Evolutionary conservation across 2,888 invertebrate genomes (phyloP).

Genomic region (Acutogordius australiensis): DNA sequence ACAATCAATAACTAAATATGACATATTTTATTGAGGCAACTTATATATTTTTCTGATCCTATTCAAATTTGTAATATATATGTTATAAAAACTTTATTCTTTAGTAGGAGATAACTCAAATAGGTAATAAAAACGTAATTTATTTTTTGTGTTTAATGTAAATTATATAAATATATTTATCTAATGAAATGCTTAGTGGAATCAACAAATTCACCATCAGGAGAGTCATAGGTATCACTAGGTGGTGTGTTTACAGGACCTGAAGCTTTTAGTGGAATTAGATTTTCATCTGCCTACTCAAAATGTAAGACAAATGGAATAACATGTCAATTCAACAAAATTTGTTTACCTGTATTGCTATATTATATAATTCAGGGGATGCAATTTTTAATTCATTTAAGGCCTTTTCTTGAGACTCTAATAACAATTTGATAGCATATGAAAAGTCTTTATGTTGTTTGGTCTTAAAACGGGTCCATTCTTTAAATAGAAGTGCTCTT

Average conservation of each 20-base stretch:
- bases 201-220: conserved; percentile 66
- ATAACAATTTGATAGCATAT: conserved; percentile 37
- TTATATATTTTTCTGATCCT: too few relatives aligned
- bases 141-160: too few relatives aligned
- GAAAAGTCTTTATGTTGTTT: conserved; percentile 36
- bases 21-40: too few relatives aligned
- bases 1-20: too few relatives aligned
- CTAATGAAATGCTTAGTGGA: conserved; percentile 46
- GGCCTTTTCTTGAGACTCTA: conserved; percentile 42
- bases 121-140: too few relatives aligned
- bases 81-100: too few relatives aligned
- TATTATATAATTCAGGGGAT: conserved; percentile 55
- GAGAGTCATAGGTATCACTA: conserved; percentile 43
- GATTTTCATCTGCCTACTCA: conserved; percentile 40
- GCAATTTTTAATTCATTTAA: conserved; percentile 44
- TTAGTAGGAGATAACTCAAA: too few relatives aligned
- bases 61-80: too few relatives aligned
- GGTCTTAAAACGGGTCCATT: conserved; percentile 43
- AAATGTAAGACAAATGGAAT: too few relatives aligned
- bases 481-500: conserved; percentile 34
- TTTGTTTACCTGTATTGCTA: conserved; percentile 41
- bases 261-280: conserved; percentile 37
- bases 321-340: conserved; percentile 3
- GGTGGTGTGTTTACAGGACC: conserved; percentile 58
- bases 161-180: too few relatives aligned